Base-by-base conservation (phyloP, 2,797 vertebrate genomes). In the Alca torda region DNA sequence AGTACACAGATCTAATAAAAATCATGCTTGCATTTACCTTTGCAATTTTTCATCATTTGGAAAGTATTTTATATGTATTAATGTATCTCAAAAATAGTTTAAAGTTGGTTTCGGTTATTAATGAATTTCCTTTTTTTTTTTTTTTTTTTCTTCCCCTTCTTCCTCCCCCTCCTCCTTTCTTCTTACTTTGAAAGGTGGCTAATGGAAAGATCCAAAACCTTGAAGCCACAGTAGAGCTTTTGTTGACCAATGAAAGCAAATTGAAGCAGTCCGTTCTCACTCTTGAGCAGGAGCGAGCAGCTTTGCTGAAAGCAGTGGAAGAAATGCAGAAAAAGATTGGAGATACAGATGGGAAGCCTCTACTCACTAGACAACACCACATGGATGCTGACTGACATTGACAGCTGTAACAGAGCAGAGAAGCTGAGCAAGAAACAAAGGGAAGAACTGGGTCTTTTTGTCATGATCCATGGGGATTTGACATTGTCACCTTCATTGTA, bases 211-310 rank as follows among this genome's bases (percentile, higher is more conserved):
- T 99, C 93, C 98, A 98, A 65, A 98, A 96, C 79, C 97, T 99
- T 12, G 98, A 99, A 54, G 98, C 98, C 14, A 98, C 98, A 0
- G 97, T 99, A 35, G 98, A 99, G 92, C 98, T 97, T 86, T 98
- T 99, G 63, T 96, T 99, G 97, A 96, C 93, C 88, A 99, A 90
- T 5, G 98, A 99, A 94, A 89, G 93, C 83, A 98, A 92, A 84
- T 93, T 99, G 95, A 99, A 97, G 94, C 98, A 98, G 91, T 98
- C 98, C 13, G 97, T 99, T 39, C 97, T 96, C 16, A 84, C 96
- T 4, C 97, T 99, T 60, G 98, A 99, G 97, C 98, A 98, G 94
- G 99, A 99, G 96, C 97, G 98, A 93, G 78, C 97, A 8, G 97
- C 98, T 56, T 98, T 99, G 64, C 97, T 98, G 88, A 97, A 97